Evolutionary conservation across 2,113 vertebrate species (phyloP).

Genomic region (Gambusia affinis): DNA sequence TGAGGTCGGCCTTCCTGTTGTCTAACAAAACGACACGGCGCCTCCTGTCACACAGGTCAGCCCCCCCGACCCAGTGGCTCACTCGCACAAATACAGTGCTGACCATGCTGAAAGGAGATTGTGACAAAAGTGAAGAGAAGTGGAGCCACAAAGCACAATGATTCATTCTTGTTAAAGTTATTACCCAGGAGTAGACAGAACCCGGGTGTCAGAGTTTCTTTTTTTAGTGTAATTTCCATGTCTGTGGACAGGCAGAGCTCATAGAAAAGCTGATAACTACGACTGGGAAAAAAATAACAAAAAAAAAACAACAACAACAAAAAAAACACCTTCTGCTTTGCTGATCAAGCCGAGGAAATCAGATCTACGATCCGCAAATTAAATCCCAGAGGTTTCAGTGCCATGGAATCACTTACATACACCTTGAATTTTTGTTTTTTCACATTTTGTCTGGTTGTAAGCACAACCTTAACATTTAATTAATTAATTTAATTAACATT

Average conservation of each 20-base stretch:
- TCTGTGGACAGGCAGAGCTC: no score
- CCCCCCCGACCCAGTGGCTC: neutral
- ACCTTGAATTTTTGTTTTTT: no score
- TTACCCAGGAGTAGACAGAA: slow-evolving; percentile 18
- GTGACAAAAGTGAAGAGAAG: slow-evolving; percentile 25
- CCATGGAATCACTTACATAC: no score
- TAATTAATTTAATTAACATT: no score
- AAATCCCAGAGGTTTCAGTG: neutral
- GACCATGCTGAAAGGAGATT: slow-evolving; percentile 8
- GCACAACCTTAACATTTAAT: neutral
- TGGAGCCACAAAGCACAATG: slow-evolving; percentile 8
- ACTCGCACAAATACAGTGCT: slow-evolving; percentile 1
- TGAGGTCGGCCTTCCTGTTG: slow-evolving; percentile 19
- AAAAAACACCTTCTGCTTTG: neutral
- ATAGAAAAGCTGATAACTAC: no score
- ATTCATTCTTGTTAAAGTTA: slow-evolving; percentile 40
- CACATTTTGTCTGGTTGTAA: neutral
- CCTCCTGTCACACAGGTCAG: slow-evolving; percentile 17
- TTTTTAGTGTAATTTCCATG: no score
- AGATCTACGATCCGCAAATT: slow-evolving; percentile 4
- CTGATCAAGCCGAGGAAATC: neutral
- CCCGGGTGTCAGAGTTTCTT: no score
- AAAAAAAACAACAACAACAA: no score
- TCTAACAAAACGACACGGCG: neutral
- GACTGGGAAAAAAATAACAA: slow-evolving; percentile 10